Conservation (phyloP, 2,888 invertebrate genomes). For the Ectemnius continuus region DNA sequence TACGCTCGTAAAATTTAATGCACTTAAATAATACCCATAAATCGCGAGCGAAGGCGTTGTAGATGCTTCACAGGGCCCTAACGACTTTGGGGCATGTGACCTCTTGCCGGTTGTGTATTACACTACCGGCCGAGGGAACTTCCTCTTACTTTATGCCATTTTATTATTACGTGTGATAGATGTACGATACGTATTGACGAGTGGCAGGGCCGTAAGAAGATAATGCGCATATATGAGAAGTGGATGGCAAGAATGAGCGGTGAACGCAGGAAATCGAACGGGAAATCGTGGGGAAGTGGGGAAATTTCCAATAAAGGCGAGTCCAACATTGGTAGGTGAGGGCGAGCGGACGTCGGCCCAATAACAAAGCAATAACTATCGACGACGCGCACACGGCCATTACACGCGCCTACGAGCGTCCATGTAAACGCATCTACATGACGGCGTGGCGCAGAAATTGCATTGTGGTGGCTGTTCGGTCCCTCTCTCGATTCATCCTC, state of each 20-base stretch:
- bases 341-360: slow-evolving; percentile 48
- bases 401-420: slow-evolving; percentile 48
- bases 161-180: no score
- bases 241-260: slow-evolving; percentile 11
- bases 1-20: no score
- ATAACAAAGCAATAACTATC: slow-evolving; percentile 66
- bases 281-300: slow-evolving; percentile 48
- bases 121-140: no score
- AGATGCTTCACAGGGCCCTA: not conserved
- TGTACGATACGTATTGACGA: no score
- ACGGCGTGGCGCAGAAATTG: slow-evolving; percentile 48
- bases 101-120: no score
- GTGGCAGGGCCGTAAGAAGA: no score
- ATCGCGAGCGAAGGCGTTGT: no score
- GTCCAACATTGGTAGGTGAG: slow-evolving; percentile 52
- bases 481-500: not conserved
- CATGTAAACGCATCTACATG: slow-evolving; percentile 56
- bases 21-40: no score
- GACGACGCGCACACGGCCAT: slow-evolving; percentile 54
- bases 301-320: slow-evolving; percentile 64
- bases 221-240: not conserved
- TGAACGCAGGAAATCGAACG: slow-evolving; percentile 17
- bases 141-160: no score
- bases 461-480: slow-evolving; percentile 22
- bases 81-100: not conserved